These are phyloP conservation scores for Naja naja DNA, from an alignment of 2,113 vertebrate species.

Conservation along the genomic window DNA sequence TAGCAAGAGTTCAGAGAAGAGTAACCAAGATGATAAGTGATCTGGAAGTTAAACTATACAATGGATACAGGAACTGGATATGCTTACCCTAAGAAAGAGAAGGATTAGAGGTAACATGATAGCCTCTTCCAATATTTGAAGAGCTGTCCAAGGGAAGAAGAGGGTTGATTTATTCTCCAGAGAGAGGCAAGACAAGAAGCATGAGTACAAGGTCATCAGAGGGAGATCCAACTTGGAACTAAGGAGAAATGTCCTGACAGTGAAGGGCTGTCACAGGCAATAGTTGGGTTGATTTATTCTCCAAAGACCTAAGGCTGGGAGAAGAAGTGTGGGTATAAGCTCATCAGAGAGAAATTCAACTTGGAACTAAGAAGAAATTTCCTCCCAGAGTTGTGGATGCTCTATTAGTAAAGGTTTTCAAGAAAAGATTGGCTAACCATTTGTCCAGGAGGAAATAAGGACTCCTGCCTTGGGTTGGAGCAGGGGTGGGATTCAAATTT, in stretches of 20 bases:
- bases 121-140: too few relatives aligned
- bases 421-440: background rate
- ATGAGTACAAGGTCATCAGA: background rate
- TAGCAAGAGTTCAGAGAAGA: too few relatives aligned
- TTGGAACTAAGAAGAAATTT: background rate
- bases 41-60: too few relatives aligned
- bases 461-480: too few relatives aligned
- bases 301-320: background rate
- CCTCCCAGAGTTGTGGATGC: background rate
- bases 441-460: background rate
- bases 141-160: background rate
- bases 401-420: background rate
- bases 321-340: background rate
- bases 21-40: too few relatives aligned
- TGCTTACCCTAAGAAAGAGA: too few relatives aligned
- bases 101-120: too few relatives aligned
- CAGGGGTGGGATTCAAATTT: too few relatives aligned
- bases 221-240: background rate
- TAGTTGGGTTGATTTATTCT: background rate
- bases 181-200: background rate
- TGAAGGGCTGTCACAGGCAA: background rate
- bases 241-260: background rate
- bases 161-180: background rate
- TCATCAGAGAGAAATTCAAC: background rate
- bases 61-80: too few relatives aligned